phyloP scores from a whole-genome alignment of 2,113 vertebrate genomes.

The Oreochromis niloticus region DNA sequence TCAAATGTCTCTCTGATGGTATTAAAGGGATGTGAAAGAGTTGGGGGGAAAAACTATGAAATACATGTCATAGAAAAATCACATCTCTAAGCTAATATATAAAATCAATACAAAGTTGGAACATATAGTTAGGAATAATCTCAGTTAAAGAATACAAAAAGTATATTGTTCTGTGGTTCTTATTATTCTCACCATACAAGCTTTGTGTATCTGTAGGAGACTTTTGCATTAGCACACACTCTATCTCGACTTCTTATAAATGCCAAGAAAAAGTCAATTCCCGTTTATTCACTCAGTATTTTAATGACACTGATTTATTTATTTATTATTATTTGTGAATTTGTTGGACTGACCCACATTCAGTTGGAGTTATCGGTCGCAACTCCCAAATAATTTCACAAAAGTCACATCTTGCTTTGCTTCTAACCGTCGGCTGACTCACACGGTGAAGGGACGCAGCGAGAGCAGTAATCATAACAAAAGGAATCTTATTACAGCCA shows the following conservation, averaged over 20 bases:
- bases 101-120: background rate
- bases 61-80: background rate
- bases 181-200: background rate
- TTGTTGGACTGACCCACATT: background rate
- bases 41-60: background rate
- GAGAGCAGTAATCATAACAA: slow-evolving; percentile 58
- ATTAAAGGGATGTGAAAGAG: background rate
- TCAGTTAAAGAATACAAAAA: background rate
- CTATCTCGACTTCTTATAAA: background rate
- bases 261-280: background rate
- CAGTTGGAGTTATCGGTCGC: background rate
- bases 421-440: background rate
- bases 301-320: background rate
- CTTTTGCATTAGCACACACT: background rate
- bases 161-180: background rate
- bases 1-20: background rate
- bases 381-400: background rate
- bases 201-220: background rate
- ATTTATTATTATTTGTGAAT: rapidly evolving
- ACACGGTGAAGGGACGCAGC: background rate
- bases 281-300: background rate
- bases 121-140: background rate
- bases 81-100: background rate
- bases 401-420: background rate
- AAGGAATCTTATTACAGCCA: slow-evolving; percentile 60